phyloP scores from a whole-genome alignment of 2,888 invertebrate genomes.

The Yponomeuta malinellus region DNA sequence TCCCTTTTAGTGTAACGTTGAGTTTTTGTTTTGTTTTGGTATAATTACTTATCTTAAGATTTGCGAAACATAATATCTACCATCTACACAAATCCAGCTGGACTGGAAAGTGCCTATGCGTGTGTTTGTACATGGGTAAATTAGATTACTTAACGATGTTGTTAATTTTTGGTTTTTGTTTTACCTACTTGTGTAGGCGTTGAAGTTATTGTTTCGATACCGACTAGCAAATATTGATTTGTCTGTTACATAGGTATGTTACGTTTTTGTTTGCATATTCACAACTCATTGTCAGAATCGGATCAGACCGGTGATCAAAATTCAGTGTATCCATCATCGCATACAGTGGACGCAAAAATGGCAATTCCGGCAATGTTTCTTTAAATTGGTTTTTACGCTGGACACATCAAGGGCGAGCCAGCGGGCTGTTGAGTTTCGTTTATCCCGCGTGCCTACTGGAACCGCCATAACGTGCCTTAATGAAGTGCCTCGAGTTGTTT shows the following conservation, averaged over 20 bases:
- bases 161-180: background rate
- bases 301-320: background rate
- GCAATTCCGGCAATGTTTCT: slow-evolving; percentile 1
- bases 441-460: slow-evolving; percentile 22
- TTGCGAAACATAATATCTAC: background rate
- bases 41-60: slow-evolving; percentile 5
- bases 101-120: background rate
- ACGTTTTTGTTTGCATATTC: slow-evolving; percentile 5
- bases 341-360: background rate
- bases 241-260: background rate
- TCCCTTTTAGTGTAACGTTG: slow-evolving; percentile 23
- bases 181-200: background rate
- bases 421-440: slow-evolving; percentile 2
- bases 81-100: background rate
- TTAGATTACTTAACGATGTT: background rate
- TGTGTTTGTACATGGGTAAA: background rate
- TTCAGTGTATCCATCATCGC: background rate
- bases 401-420: background rate
- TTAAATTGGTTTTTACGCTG: background rate
- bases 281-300: background rate
- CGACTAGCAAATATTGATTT: background rate
- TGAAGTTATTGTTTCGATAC: background rate
- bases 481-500: slow-evolving; percentile 49
- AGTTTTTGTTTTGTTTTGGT: slow-evolving; percentile 36
- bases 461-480: slow-evolving; percentile 63